Evolutionary conservation across 2,113 vertebrate species (phyloP).

Genomic region (Amphilophus citrinellus): DNA sequence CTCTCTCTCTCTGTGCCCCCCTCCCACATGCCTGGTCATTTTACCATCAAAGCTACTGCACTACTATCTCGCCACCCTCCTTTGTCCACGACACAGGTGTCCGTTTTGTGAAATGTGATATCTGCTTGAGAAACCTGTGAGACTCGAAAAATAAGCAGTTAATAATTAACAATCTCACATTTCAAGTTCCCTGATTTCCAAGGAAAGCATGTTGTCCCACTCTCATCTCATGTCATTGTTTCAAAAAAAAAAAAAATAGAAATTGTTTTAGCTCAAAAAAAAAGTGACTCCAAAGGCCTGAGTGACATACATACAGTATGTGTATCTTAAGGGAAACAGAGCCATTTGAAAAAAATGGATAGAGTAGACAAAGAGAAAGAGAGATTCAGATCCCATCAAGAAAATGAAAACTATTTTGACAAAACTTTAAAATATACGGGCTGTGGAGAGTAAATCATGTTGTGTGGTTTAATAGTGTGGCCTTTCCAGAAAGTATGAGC

Average conservation of each 20-base stretch:
- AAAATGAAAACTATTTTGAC: background rate
- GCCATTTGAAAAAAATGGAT: background rate
- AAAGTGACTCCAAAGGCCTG: background rate
- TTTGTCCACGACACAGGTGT: slow-evolving; percentile 32
- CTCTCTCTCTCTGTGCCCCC: background rate
- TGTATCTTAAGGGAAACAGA: background rate
- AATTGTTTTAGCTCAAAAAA: background rate
- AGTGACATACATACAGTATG: background rate
- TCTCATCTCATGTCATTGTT: background rate
- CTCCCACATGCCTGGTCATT: background rate
- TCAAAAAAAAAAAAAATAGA: background rate
- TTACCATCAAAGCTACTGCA: background rate
- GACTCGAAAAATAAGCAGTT: slow-evolving; percentile 11
- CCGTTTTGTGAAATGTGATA: slow-evolving; percentile 37
- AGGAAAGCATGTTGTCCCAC: background rate
- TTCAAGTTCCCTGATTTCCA: background rate
- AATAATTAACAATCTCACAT: slow-evolving; percentile 48
- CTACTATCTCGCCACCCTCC: background rate
- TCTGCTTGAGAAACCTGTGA: background rate
- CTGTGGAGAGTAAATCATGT: background rate
- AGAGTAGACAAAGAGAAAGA: background rate
- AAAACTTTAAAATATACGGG: background rate
- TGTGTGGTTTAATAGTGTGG: background rate
- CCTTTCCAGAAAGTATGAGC: background rate
- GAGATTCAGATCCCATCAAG: background rate